phyloP scores from a whole-genome alignment of 2,797 vertebrate species.

The Tinamus major region DNA sequence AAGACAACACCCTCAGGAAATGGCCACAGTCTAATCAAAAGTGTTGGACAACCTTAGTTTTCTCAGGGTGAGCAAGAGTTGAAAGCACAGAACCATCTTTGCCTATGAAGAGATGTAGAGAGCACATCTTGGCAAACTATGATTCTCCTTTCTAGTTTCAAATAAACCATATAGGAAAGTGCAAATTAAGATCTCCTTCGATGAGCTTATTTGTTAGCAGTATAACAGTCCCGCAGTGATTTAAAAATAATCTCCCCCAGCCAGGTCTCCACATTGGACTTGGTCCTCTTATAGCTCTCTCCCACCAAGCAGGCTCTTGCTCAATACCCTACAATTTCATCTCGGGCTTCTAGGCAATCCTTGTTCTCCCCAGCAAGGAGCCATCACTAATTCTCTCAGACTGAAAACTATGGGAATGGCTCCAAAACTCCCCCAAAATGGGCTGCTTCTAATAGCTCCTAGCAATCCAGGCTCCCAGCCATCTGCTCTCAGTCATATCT shows the following conservation, averaged over 20 bases:
- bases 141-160: background rate
- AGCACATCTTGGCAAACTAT: background rate
- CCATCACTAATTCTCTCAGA: slow-evolving; percentile 22
- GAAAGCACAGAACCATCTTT: background rate
- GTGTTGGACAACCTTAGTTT: background rate
- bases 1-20: background rate
- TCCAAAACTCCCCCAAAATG: background rate
- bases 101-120: background rate
- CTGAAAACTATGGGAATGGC: slow-evolving; percentile 1
- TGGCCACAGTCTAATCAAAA: background rate
- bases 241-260: slow-evolving; percentile 30
- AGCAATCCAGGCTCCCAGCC: slow-evolving; percentile 11
- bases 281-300: slow-evolving; percentile 3
- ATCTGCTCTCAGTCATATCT: background rate
- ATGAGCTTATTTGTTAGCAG: slow-evolving; percentile 13
- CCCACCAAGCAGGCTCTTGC: background rate
- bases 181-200: background rate
- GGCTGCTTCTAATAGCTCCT: background rate
- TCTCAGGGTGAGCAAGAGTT: background rate
- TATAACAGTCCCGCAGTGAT: slow-evolving; percentile 12
- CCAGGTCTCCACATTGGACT: background rate
- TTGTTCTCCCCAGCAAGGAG: slow-evolving; percentile 44
- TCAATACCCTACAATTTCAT: background rate
- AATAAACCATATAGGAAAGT: background rate
- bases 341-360: slow-evolving; percentile 35